These are phyloP conservation scores for Nezara viridula DNA, from an alignment of 2,888 invertebrate species.

Conservation along the genomic window DNA sequence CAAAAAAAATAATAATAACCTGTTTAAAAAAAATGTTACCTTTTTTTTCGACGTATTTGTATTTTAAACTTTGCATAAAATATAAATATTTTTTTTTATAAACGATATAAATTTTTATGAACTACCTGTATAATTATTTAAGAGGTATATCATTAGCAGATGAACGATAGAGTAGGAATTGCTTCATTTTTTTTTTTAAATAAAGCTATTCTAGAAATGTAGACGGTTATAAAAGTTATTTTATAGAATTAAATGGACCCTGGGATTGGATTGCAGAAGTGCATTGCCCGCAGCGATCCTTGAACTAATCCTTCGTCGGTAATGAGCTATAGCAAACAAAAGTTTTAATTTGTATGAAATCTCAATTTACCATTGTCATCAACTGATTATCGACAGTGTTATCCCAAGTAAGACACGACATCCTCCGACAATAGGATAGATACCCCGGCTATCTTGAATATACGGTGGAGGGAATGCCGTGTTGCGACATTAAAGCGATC, in stretches of 20 bases:
- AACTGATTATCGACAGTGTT: background rate
- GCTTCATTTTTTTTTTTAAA: no score
- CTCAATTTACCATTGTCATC: background rate
- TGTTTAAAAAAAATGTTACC: no score
- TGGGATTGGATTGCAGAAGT: background rate
- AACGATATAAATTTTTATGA: no score
- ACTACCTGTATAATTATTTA: no score
- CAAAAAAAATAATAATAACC: no score
- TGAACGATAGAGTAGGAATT: no score
- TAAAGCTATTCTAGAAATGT: no score
- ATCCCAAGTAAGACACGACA: background rate
- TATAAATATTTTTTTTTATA: no score
- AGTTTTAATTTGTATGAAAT: background rate
- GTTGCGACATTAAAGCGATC: conserved; percentile 21
- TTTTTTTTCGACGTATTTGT: no score
- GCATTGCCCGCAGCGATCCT: background rate
- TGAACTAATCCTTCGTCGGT: background rate
- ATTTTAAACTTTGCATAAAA: no score
- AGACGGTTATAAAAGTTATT: background rate
- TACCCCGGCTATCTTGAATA: no score
- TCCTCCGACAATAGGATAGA: background rate
- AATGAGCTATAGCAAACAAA: background rate
- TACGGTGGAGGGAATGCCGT: background rate
- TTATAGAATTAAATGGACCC: background rate
- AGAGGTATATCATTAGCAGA: no score